These are phyloP conservation scores for Trichonephila clavata DNA, from an alignment of 1,140 invertebrate species.

Conservation along the genomic window DNA sequence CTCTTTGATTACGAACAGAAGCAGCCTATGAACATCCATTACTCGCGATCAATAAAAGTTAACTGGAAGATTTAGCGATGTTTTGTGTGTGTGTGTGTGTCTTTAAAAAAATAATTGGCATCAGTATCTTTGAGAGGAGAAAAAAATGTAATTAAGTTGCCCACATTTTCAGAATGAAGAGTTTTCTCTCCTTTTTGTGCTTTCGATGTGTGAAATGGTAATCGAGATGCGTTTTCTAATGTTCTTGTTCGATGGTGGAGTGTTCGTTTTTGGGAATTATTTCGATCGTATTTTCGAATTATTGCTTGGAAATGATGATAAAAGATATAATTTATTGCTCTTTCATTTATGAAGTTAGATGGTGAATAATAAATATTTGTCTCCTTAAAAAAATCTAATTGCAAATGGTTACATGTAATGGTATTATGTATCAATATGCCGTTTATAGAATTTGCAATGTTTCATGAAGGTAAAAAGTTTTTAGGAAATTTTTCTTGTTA, in stretches of 20 bases:
- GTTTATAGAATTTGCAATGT: too few species aligned
- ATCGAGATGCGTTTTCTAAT: not conserved
- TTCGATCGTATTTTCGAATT: not conserved
- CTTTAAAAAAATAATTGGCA: too few species aligned
- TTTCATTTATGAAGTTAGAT: not conserved
- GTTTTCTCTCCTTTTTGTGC: not conserved
- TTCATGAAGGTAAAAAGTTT: too few species aligned
- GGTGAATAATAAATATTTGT: too few species aligned
- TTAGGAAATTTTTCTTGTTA: too few species aligned
- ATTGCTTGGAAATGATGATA: not conserved
- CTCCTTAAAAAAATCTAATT: too few species aligned
- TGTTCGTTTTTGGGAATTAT: not conserved
- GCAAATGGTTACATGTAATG: too few species aligned
- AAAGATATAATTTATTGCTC: not conserved
- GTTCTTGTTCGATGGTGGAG: not conserved
- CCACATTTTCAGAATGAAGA: not conserved
- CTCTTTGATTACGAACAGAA: not conserved
- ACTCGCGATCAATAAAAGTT: conserved; percentile 14
- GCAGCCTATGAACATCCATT: not conserved
- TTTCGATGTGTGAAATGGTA: conserved; percentile 1
- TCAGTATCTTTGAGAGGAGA: not conserved
- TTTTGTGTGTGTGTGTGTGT: not conserved
- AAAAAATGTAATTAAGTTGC: conserved; percentile 34
- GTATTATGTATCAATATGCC: too few species aligned
- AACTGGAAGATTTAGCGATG: conserved; percentile 12